phyloP scores from a whole-genome alignment of 2,888 invertebrate species.

The Mimachlamys varia region DNA sequence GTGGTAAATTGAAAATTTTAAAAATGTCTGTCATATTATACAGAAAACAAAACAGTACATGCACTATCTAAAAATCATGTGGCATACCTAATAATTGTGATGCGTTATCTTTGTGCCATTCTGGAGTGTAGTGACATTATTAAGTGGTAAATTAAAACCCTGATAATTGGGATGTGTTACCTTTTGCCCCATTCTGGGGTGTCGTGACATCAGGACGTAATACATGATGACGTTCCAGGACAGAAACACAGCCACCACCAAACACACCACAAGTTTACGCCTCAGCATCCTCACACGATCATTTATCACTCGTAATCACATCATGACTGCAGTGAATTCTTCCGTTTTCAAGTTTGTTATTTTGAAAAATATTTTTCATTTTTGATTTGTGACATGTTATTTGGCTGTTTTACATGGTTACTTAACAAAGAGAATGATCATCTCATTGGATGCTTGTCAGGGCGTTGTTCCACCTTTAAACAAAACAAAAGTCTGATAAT shows the following conservation, averaged over 20 bases:
- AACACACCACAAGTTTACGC: constrained; percentile 65
- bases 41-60: no score
- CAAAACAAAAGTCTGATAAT: background rate
- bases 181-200: constrained; percentile 57
- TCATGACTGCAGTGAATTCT: background rate
- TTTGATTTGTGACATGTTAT: background rate
- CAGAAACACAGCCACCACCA: constrained; percentile 70
- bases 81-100: no score
- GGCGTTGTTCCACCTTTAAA: background rate
- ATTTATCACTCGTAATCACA: background rate
- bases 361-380: background rate
- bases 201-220: constrained; percentile 66
- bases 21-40: no score
- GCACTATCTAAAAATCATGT: no score
- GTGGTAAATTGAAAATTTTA: no score
- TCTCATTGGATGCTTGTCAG: background rate
- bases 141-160: constrained; percentile 69
- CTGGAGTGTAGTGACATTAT: constrained; percentile 59
- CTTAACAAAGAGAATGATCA: background rate
- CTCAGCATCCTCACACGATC: constrained; percentile 57
- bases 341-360: no score
- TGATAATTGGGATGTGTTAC: no score
- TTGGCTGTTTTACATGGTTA: background rate
- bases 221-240: constrained; percentile 75
- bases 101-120: no score